Conservation (phyloP, 1,140 invertebrate species). For the Branchinecta lindahli region DNA sequence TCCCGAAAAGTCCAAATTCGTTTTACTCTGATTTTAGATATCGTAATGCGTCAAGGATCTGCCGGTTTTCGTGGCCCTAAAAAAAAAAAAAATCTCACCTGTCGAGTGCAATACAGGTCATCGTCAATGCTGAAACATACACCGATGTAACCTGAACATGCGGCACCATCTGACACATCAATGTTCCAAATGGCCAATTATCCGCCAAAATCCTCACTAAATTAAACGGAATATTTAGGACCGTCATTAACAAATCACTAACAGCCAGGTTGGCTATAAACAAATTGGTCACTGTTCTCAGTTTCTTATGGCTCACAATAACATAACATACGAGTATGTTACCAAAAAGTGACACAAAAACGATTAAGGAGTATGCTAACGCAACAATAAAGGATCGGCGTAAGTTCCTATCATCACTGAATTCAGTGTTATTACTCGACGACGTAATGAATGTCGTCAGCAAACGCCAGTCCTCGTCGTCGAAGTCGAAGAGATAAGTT, state of each 20-base stretch:
- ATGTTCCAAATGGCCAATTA: constrained; percentile 35
- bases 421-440: not conserved
- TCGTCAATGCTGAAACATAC: constrained; percentile 39
- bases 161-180: constrained; percentile 36
- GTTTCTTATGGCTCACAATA: constrained; percentile 27
- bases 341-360: constrained; percentile 31
- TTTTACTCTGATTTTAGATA: not conserved
- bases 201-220: constrained; percentile 26
- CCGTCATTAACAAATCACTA: constrained; percentile 29
- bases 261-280: constrained; percentile 30
- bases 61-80: constrained; percentile 28
- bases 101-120: constrained; percentile 39
- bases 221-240: constrained; percentile 33
- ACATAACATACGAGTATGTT: constrained; percentile 29
- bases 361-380: constrained; percentile 29
- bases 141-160: constrained; percentile 36
- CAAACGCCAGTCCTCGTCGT: not conserved
- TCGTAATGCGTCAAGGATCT: not conserved
- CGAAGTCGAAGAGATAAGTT: not conserved
- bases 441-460: not conserved
- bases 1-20: not conserved
- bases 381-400: constrained; percentile 6
- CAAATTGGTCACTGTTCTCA: constrained; percentile 29
- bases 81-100: not conserved
- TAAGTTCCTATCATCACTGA: not conserved